Evolutionary conservation across 2,888 invertebrate species (phyloP), one percentile per base, ranked within the genome.

Genomic region (Phoronis australis): DNA sequence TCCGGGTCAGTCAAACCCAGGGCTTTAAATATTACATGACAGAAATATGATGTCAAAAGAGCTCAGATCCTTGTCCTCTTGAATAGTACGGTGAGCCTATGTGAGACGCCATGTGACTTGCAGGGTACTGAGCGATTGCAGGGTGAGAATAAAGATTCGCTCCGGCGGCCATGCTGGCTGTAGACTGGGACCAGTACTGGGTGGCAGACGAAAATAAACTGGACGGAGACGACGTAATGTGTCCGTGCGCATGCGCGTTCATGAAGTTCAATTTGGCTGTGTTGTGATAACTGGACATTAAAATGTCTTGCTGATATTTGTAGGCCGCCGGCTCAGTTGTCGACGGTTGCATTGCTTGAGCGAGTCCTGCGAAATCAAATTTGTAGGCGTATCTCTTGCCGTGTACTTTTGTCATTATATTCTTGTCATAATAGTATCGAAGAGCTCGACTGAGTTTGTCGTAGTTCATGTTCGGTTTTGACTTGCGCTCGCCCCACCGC

Each of bases 321-420:
- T 94, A 94, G 48, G 86, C 85, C 64, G 90, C 87, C 39, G 94
- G 91, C 77, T 94, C 94, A 59, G 63, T 57, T 0, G 67, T 92
- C 90, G 80, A 92, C 90, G 79, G 68, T 51, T 76, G 75, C 56
- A 73, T 66, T 22, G 70, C 71, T 46, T 89, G 87, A 83, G 91
- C 88, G 69, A 94, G 79, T 3, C 92, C 93, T 70, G 89, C 88
- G 80, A 96, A 96, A 80, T 95, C 94, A 80, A 96, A 99, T 77
- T 91, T 90, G 83, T 94, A 93, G 42, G 92, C 92, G 80, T 94
- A 93, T 0, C 96, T 83, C 78, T 95, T 96, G 48, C 95, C 95
- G 76, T 94, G 95, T 6, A 96, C 94, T 82, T 96, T 96, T 58
- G 88, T 92, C 94, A 96, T 95, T 62, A 96, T 96, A 74, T 94